A percentile compares a stretch with the other conserved stretches of the same genome.
phyloP scores from a whole-genome alignment of 2,888 invertebrate genomes.

The Dastarcus helophoroides region DNA sequence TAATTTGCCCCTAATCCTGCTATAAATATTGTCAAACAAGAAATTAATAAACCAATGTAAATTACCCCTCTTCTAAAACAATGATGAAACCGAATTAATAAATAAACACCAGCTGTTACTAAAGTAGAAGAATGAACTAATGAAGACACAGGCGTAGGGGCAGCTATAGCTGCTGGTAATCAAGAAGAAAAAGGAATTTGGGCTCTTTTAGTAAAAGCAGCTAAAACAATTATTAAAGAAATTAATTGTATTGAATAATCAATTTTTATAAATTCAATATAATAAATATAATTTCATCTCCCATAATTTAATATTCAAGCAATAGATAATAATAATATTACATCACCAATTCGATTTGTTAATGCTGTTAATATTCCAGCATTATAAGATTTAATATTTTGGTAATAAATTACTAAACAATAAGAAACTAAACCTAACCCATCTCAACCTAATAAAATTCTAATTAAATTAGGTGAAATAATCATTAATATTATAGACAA shows the following conservation, averaged over 20 bases:
- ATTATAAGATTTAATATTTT: conserved; percentile 55
- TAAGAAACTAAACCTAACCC: conserved; percentile 61
- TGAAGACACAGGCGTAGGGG: conserved; percentile 57
- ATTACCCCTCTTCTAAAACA: conserved; percentile 39
- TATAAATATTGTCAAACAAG: conserved; percentile 49
- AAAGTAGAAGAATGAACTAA: conserved; percentile 70
- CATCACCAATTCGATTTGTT: conserved; percentile 65
- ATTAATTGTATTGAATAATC: conserved; percentile 38
- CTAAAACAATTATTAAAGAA: conserved; percentile 39
- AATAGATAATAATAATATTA: conserved; percentile 45
- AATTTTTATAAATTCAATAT: conserved; percentile 38
- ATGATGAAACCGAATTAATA: conserved; percentile 57
- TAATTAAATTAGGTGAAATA: conserved; percentile 57
- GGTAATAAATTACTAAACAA: conserved; percentile 61
- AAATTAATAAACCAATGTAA: conserved; percentile 48
- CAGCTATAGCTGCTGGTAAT: conserved; percentile 63
- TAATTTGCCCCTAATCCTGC: conserved; percentile 48
- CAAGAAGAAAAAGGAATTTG: conserved; percentile 73
- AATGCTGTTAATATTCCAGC: conserved; percentile 61
- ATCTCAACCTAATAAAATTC: conserved; percentile 62
- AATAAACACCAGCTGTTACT: conserved; percentile 62
- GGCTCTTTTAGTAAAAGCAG: conserved; percentile 64
- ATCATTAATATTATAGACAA: conserved; percentile 56
- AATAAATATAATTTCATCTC: conserved; percentile 29
- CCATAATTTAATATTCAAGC: conserved; percentile 29